Conservation (phyloP, 2,797 vertebrate species). For the Darevskia nairensis region DNA sequence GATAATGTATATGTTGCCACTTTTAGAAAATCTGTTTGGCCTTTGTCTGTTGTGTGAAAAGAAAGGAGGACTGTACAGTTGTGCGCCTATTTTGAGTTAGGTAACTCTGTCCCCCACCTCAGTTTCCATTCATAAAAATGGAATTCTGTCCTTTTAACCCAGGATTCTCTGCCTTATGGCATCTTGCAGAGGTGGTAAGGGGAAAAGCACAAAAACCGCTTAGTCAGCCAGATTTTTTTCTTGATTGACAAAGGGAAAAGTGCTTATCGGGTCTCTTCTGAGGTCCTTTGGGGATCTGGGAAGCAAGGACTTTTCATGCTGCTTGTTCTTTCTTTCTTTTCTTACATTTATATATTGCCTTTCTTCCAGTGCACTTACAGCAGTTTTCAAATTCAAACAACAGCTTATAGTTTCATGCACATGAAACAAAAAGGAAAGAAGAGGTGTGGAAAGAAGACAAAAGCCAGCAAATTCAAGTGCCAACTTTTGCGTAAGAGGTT, state of each 20-base stretch:
- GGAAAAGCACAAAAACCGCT: not conserved
- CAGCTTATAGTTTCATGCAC: not conserved
- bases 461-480: not conserved
- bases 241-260: not conserved
- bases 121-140: constrained; percentile 17
- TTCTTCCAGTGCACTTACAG: not conserved
- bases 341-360: not conserved
- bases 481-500: not conserved
- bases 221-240: not conserved
- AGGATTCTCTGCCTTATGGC: constrained; percentile 2
- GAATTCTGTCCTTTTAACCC: constrained; percentile 4
- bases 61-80: constrained; percentile 13
- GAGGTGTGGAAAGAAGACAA: not conserved
- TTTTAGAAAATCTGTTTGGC: constrained; percentile 45
- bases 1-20: not conserved
- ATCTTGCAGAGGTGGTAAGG: constrained; percentile 18
- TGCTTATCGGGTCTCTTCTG: not conserved
- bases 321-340: not conserved
- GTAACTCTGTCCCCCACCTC: not conserved
- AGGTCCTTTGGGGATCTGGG: not conserved
- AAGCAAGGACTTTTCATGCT: not conserved
- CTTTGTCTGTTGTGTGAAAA: not conserved
- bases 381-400: not conserved
- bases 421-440: not conserved
- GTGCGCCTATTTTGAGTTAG: not conserved